phyloP scores from a whole-genome alignment of 2,888 invertebrate genomes.

The Gymnoscelis rufifasciata region DNA sequence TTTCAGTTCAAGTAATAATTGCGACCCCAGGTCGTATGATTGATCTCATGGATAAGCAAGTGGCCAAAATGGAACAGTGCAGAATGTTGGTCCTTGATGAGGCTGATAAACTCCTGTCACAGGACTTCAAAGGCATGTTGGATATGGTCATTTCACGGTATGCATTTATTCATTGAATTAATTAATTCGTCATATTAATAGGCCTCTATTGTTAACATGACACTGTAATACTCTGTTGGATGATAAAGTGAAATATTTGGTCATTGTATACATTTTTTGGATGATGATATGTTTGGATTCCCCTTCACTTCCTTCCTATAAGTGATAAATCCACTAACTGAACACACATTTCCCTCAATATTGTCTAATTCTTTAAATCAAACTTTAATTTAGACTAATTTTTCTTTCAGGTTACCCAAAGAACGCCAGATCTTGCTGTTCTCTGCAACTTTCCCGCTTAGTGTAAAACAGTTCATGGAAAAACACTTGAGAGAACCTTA shows the following conservation, averaged over 20 bases:
- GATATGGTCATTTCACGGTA: slow-evolving; percentile 93
- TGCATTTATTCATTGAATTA: neutral
- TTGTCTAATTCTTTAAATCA: neutral
- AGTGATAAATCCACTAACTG: slow-evolving; percentile 54
- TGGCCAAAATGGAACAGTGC: slow-evolving; percentile 96
- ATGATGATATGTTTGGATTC: slow-evolving; percentile 75
- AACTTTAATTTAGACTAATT: neutral
- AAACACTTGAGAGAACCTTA: slow-evolving; percentile 98
- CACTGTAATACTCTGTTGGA: too few relatives aligned
- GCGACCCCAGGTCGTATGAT: slow-evolving; percentile 99
- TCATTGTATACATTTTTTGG: too few relatives aligned
- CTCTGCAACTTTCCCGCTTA: slow-evolving; percentile 99
- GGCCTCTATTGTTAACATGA: too few relatives aligned
- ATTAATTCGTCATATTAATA: too few relatives aligned
- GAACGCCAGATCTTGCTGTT: slow-evolving; percentile 98
- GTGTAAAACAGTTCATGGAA: slow-evolving; percentile 99
- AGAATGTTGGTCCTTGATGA: slow-evolving; percentile 98
- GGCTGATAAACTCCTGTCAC: slow-evolving; percentile 98
- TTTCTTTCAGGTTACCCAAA: slow-evolving; percentile 85
- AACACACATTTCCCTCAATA: slow-evolving; percentile 1
- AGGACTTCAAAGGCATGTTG: slow-evolving; percentile 99
- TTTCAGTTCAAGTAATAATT: slow-evolving; percentile 96
- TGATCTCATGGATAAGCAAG: slow-evolving; percentile 99
- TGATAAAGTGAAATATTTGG: too few relatives aligned
- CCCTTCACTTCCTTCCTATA: slow-evolving; percentile 72